Conservation (phyloP, 2,113 vertebrate genomes). For the Anarhynchus alexandrinus region DNA sequence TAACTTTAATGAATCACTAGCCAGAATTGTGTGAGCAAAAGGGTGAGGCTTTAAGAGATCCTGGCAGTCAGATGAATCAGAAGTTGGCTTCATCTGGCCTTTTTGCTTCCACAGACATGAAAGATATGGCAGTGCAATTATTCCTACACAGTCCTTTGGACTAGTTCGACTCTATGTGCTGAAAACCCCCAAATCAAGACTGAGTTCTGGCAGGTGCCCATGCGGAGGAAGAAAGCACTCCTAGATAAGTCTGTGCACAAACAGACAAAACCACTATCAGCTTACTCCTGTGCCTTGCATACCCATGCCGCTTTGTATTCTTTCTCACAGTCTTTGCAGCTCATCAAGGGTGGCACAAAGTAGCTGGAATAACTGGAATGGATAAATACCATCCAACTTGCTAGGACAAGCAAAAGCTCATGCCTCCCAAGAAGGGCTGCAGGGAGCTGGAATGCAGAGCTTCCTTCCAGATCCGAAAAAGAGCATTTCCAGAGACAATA, state of each 20-base stretch:
- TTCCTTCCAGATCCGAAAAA: conserved; percentile 54
- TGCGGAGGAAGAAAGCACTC: not conserved
- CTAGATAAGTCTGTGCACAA: not conserved
- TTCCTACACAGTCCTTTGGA: not conserved
- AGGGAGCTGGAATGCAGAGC: not conserved
- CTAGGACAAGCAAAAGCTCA: not conserved
- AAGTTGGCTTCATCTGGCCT: not conserved
- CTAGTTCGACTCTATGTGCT: not conserved
- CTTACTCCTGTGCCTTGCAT: not conserved
- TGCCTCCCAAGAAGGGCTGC: conserved; percentile 13
- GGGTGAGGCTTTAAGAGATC: conserved; percentile 5
- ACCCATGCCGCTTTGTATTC: not conserved
- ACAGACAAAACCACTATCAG: not conserved
- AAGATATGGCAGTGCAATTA: not conserved
- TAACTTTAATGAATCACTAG: conserved; percentile 23
- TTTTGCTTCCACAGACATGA: conserved; percentile 6
- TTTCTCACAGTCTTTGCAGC: conserved; percentile 15
- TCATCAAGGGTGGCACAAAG: not conserved
- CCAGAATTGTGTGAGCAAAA: conserved; percentile 22
- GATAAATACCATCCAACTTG: conserved; percentile 23
- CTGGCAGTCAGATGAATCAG: conserved; percentile 26
- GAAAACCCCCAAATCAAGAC: not conserved
- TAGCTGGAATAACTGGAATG: conserved; percentile 45
- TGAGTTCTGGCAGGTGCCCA: not conserved
- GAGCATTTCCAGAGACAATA: conserved; percentile 46